Conservation (phyloP, 2,888 invertebrate genomes). For the Melipona bicolor region DNA sequence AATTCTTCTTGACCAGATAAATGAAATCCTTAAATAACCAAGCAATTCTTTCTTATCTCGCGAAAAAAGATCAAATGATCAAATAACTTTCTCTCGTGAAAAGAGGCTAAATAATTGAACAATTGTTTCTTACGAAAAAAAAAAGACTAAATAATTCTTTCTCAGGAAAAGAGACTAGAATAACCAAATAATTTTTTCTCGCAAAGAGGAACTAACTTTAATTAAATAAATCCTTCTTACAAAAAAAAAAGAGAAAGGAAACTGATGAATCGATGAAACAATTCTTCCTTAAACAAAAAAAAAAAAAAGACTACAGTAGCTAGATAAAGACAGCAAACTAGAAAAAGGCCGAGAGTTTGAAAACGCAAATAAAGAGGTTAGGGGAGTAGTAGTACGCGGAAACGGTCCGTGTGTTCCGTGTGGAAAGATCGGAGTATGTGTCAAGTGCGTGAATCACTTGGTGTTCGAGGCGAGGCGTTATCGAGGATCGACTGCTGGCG, state of each 20-base stretch:
- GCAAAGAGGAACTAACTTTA: too few relatives aligned
- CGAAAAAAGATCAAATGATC: too few relatives aligned
- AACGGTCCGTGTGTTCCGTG: neutral
- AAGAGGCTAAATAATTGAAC: too few relatives aligned
- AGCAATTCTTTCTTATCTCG: too few relatives aligned
- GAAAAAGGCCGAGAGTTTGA: neutral
- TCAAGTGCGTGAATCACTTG: conserved; percentile 36
- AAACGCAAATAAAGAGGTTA: neutral
- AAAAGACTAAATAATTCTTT: neutral
- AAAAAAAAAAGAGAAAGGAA: too few relatives aligned
- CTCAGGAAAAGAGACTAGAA: neutral
- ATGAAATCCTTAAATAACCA: too few relatives aligned
- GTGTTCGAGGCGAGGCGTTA: conserved; percentile 61
- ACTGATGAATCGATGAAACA: neutral
- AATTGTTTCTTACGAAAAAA: too few relatives aligned
- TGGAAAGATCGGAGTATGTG: conserved; percentile 27
- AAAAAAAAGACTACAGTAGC: too few relatives aligned
- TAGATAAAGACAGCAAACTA: neutral
- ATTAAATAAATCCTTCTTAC: too few relatives aligned
- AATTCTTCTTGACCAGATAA: too few relatives aligned
- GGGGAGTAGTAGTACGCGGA: neutral
- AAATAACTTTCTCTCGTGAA: too few relatives aligned
- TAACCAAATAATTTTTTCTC: too few relatives aligned
- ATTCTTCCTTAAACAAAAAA: neutral
- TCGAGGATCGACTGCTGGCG: conserved; percentile 72